Conservation (phyloP, 2,797 vertebrate genomes). For the Spondyliosoma cantharus region DNA sequence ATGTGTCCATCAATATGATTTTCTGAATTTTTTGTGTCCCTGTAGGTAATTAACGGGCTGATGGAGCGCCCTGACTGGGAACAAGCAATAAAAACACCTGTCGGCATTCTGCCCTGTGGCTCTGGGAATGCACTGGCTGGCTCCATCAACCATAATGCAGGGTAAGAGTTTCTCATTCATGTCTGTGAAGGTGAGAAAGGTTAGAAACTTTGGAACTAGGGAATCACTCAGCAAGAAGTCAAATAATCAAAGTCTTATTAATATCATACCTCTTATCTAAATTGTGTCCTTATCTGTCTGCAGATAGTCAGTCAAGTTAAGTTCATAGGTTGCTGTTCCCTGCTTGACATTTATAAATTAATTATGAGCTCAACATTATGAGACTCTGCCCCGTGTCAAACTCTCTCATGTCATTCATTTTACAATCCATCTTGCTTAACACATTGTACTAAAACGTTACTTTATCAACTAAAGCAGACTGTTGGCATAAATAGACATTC, state of each 20-base stretch:
- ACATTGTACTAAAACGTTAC: neutral
- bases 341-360: neutral
- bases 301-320: slow-evolving; percentile 2
- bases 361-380: neutral
- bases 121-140: slow-evolving; percentile 93
- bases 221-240: neutral
- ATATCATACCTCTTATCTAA: neutral
- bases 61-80: slow-evolving; percentile 93
- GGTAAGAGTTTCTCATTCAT: slow-evolving; percentile 77
- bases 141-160: slow-evolving; percentile 90
- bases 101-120: slow-evolving; percentile 92
- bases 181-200: neutral
- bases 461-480: neutral
- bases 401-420: neutral
- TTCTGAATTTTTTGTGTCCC: slow-evolving; percentile 1
- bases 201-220: neutral
- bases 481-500: neutral
- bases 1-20: neutral
- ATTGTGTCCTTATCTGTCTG: slow-evolving; percentile 5
- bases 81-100: slow-evolving; percentile 90
- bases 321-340: neutral
- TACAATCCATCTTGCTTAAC: neutral
- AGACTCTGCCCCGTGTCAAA: neutral
- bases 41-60: slow-evolving; percentile 93
- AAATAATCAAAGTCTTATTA: neutral